Evolutionary conservation across 2,113 vertebrate genomes (phyloP).

Genomic region (Campylomormyrus tamandua): DNA sequence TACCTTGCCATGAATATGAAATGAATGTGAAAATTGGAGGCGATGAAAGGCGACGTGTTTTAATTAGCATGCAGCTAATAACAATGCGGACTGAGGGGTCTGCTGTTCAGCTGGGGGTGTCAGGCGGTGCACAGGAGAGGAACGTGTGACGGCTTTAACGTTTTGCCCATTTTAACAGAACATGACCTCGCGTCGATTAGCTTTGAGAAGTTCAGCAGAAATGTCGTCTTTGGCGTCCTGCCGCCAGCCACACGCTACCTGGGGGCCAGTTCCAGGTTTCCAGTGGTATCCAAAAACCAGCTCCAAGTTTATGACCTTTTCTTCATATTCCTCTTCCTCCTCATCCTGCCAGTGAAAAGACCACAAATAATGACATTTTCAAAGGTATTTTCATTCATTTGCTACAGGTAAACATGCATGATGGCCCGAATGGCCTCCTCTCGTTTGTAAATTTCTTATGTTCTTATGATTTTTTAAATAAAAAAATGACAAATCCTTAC

Average conservation of each 20-base stretch:
- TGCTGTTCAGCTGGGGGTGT: background rate
- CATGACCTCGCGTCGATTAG: background rate
- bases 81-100: background rate
- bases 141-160: background rate
- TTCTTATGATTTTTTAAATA: background rate
- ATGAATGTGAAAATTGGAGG: conserved; percentile 33
- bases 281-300: conserved; percentile 94
- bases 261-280: conserved; percentile 75
- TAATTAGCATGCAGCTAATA: conserved; percentile 22
- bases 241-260: background rate
- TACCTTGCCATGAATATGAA: conserved; percentile 10
- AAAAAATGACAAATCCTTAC: conserved; percentile 40
- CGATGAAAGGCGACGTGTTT: conserved; percentile 23
- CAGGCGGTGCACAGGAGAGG: background rate
- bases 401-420: background rate
- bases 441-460: too few species aligned
- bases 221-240: background rate
- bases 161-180: background rate
- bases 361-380: background rate
- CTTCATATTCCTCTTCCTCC: conserved; percentile 65
- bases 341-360: conserved; percentile 61
- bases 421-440: too few species aligned
- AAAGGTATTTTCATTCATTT: background rate
- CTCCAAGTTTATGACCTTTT: conserved; percentile 83
- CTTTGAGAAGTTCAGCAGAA: background rate